phyloP scores from a whole-genome alignment of 1,140 invertebrate genomes.

The Lanistes nyassanus region DNA sequence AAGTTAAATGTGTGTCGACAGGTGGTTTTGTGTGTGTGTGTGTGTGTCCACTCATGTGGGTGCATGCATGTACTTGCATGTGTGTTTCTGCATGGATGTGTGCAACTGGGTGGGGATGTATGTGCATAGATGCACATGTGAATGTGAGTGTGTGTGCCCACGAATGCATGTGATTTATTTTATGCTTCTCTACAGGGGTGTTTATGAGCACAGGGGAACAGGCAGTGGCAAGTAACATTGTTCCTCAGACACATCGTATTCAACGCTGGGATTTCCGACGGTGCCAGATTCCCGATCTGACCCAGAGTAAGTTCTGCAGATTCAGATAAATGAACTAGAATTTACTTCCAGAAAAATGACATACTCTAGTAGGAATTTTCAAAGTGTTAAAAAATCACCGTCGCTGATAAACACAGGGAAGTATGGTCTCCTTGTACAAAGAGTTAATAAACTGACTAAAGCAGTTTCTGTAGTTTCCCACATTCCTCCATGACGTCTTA shows the following conservation, averaged over 20 bases:
- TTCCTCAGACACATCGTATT: slow-evolving; percentile 75
- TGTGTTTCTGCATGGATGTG: background rate
- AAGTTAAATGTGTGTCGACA: too few species aligned
- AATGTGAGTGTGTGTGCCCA: background rate
- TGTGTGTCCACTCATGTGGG: background rate
- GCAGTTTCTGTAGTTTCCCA: background rate
- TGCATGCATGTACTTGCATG: background rate
- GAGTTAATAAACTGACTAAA: too few species aligned
- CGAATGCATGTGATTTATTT: background rate
- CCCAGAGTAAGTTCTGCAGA: slow-evolving; percentile 73
- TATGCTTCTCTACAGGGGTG: slow-evolving; percentile 45
- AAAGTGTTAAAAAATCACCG: too few species aligned
- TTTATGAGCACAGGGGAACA: slow-evolving; percentile 61
- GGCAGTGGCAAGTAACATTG: slow-evolving; percentile 61
- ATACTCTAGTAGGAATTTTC: too few species aligned
- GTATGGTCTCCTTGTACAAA: too few species aligned
- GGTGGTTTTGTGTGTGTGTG: background rate
- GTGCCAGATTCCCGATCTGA: slow-evolving; percentile 78
- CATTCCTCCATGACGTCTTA: background rate
- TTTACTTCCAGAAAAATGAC: too few species aligned
- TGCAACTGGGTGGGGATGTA: background rate
- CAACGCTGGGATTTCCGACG: slow-evolving; percentile 85
- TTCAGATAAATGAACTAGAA: too few species aligned
- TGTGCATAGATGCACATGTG: too few species aligned
- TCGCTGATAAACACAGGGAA: too few species aligned